These are phyloP conservation scores for Ochlodes sylvanus DNA, from an alignment of 2,888 invertebrate species.

Conservation along the genomic window DNA sequence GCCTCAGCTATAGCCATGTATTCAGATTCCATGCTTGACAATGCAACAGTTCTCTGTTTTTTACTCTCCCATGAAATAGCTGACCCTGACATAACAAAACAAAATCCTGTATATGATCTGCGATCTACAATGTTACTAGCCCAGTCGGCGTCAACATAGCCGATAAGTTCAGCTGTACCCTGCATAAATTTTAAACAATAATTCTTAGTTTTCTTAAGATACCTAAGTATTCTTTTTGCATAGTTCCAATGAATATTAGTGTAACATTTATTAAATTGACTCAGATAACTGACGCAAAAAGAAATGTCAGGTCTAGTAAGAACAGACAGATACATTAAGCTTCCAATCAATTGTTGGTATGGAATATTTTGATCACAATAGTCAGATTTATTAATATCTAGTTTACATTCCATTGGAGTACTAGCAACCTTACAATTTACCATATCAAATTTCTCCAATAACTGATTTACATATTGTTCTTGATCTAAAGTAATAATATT, in stretches of 20 bases:
- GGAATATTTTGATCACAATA: too few relatives aligned
- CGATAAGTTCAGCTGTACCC: slow-evolving; percentile 13
- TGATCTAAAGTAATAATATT: too few relatives aligned
- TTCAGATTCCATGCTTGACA: slow-evolving; percentile 42
- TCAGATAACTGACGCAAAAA: slow-evolving; percentile 37
- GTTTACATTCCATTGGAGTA: too few relatives aligned
- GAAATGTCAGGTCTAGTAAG: background rate
- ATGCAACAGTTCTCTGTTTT: slow-evolving; percentile 41
- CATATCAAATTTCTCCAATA: too few relatives aligned
- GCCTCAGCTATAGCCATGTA: slow-evolving; percentile 39
- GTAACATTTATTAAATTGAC: slow-evolving; percentile 42
- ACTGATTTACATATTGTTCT: too few relatives aligned
- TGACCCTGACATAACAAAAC: slow-evolving; percentile 45
- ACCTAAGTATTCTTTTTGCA: slow-evolving; percentile 37
- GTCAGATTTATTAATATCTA: too few relatives aligned
- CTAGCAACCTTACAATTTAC: too few relatives aligned
- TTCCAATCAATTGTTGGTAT: too few relatives aligned
- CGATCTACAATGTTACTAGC: slow-evolving; percentile 45
- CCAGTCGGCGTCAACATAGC: slow-evolving; percentile 46
- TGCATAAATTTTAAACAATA: slow-evolving; percentile 29
- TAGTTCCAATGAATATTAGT: slow-evolving; percentile 37
- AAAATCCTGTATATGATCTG: slow-evolving; percentile 58
- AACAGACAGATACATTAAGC: too few relatives aligned
- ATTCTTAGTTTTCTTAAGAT: slow-evolving; percentile 34
- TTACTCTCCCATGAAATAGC: slow-evolving; percentile 50